Percentiles rank a stretch among this genome's conserved stretches.
phyloP scores from a whole-genome alignment of 2,113 vertebrate species.

The Chamaetylas fuelleborni region DNA sequence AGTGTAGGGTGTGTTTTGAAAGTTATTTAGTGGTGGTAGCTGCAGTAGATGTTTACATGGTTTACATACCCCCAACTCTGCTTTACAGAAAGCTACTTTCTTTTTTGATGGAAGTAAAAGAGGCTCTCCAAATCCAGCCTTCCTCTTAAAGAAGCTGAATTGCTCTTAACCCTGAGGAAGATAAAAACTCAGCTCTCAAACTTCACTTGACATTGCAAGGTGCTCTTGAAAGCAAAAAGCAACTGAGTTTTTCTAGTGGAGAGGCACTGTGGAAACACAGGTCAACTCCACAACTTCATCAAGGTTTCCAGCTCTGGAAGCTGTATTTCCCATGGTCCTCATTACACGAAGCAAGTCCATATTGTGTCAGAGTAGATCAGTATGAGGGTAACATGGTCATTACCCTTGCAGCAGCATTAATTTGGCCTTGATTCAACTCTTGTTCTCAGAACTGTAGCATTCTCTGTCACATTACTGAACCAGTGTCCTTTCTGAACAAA shows the following conservation, averaged over 20 bases:
- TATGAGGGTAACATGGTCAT: rapidly evolving
- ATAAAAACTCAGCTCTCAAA: neutral
- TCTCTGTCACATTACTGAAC: neutral
- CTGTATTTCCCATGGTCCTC: neutral
- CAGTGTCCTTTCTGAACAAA: neutral
- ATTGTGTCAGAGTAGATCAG: rapidly evolving
- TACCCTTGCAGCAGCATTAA: neutral
- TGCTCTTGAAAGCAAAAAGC: neutral
- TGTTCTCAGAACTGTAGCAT: neutral
- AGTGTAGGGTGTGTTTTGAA: neutral
- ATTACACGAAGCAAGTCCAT: rapidly evolving
- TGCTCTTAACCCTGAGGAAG: neutral
- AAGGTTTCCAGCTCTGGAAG: neutral
- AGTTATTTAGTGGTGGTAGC: neutral
- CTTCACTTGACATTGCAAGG: neutral
- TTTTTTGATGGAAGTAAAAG: neutral
- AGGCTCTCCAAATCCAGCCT: neutral
- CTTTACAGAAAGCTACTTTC: neutral
- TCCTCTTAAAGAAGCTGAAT: neutral
- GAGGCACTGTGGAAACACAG: neutral
- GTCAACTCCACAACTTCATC: neutral
- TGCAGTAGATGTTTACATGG: neutral
- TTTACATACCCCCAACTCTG: neutral
- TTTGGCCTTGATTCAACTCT: neutral
- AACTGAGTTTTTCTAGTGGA: neutral